Evolutionary conservation across 2,888 invertebrate genomes (phyloP).

Genomic region (Uropetala carovei): DNA sequence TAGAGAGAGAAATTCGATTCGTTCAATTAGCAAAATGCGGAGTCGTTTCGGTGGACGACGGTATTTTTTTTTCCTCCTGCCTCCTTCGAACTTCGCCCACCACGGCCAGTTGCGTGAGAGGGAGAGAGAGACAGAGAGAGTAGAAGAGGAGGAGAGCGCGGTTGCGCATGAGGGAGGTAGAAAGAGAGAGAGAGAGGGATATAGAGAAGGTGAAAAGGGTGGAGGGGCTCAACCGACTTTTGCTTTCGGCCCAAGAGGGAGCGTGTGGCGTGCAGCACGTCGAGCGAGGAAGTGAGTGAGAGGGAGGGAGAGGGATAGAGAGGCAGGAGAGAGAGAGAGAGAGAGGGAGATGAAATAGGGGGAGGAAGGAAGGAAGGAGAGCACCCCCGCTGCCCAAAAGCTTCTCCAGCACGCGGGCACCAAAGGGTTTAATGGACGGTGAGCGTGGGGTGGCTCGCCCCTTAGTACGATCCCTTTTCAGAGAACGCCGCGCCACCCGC

Average conservation of each 20-base stretch:
- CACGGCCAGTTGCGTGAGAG: conserved; percentile 28
- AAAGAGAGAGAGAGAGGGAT: not conserved
- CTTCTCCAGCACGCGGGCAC: conserved; percentile 32
- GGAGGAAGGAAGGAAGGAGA: not conserved
- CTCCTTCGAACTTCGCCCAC: not conserved
- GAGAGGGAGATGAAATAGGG: not conserved
- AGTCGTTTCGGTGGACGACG: conserved; percentile 4
- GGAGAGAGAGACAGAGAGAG: not conserved
- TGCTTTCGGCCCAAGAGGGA: conserved; percentile 23
- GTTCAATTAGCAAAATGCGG: conserved; percentile 60
- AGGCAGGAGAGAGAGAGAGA: not conserved
- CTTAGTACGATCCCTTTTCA: conserved; percentile 8
- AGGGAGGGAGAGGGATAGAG: not conserved
- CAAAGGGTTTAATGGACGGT: conserved; percentile 28
- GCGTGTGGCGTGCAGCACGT: conserved; percentile 4
- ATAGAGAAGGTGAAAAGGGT: not conserved
- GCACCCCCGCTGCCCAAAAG: conserved; percentile 32
- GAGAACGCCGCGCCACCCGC: not conserved
- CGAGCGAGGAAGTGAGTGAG: not conserved
- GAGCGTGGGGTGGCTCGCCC: not conserved
- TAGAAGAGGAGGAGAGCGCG: not conserved
- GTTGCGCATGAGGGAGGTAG: not conserved
- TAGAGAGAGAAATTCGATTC: conserved; percentile 41
- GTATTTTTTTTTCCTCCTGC: not conserved
- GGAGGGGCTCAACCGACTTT: conserved; percentile 24